Evolutionary conservation across 2,797 vertebrate species (phyloP).

Genomic region (Mormyrops attenuatus): DNA sequence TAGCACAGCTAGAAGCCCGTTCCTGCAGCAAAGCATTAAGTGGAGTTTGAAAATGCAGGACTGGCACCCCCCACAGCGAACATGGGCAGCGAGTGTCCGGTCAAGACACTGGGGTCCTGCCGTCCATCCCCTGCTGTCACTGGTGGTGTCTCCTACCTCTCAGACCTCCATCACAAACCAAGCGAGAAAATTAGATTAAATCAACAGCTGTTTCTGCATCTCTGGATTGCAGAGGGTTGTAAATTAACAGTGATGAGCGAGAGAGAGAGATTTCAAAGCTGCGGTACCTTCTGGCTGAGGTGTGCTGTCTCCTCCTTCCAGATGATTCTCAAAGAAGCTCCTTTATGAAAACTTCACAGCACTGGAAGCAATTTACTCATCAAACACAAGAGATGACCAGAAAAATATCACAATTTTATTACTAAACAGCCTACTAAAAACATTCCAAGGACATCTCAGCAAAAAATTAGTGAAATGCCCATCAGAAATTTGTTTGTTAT

Average conservation of each 20-base stretch:
- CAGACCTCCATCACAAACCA: slow-evolving; percentile 35
- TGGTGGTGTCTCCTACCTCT: slow-evolving; percentile 16
- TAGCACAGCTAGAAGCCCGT: background rate
- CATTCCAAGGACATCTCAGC: background rate
- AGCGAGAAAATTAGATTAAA: slow-evolving; percentile 35
- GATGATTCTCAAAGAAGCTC: background rate
- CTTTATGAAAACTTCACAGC: background rate
- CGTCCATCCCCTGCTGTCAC: background rate
- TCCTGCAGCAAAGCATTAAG: background rate
- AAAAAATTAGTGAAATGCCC: background rate
- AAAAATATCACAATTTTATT: background rate
- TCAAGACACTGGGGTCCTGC: background rate
- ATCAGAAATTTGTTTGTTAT: background rate
- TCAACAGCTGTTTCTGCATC: slow-evolving; percentile 14
- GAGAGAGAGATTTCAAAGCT: slow-evolving; percentile 9
- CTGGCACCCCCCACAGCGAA: background rate
- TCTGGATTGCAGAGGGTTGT: background rate
- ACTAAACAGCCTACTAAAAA: background rate
- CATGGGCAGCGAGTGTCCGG: background rate
- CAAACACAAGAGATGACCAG: slow-evolving; percentile 8
- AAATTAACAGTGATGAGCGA: slow-evolving; percentile 11
- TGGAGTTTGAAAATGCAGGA: background rate
- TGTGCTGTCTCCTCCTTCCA: background rate
- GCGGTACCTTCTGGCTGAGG: background rate
- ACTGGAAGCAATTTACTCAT: background rate